Base-by-base conservation (phyloP, 2,113 vertebrate species). In the Platycercus adscitus region DNA sequence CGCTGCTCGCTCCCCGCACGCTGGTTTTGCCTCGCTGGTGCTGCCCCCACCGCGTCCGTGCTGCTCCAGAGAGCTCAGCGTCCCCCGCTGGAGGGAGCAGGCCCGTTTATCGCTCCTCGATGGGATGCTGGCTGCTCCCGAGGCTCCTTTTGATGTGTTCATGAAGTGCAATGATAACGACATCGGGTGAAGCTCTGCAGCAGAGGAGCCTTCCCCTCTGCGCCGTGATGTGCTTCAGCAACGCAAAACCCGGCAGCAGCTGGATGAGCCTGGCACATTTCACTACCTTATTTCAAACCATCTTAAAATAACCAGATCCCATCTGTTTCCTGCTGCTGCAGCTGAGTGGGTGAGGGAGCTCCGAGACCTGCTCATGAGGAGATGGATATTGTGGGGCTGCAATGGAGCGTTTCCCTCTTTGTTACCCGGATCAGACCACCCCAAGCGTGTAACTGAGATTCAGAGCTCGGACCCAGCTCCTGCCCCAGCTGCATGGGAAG, bases 251-350 rank as follows among this genome's bases (percentile, higher is more conserved):
- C 71, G 70, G 39, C 79, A 26, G 17, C 73, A 60, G 44, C 7
- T 46, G 21, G 4, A 2, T 4, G 11, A 3, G 7, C 64, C 8
- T 0, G 2, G 35, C 2, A 0, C 13, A 0, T 17, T 11, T 43
- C 24, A 3, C 35, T 4, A 25, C 11, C 55, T 90, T 44, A 4
- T 17, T n/a, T 56, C n/a, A 49, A 61, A 43, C 23, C 0, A 0
- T 6, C 24, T 44, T 2, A 3, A 64, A 88, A 66, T 2, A 35
- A 33, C 2, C 47, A 6, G 17, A 3, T 41, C 26, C 4, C 13
- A 23, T 39, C 18, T 33, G 65, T 44, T 78, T 50, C 21, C 19
- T 7, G 25, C 50, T 15, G 46, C 44, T 33, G 41, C 39, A 25
- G 61, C 0, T 16, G 31, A n/a, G 71, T 0, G 4, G 10, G 3